phyloP scores from a whole-genome alignment of 1,140 invertebrate genomes.

The Bemisia tabaci region DNA sequence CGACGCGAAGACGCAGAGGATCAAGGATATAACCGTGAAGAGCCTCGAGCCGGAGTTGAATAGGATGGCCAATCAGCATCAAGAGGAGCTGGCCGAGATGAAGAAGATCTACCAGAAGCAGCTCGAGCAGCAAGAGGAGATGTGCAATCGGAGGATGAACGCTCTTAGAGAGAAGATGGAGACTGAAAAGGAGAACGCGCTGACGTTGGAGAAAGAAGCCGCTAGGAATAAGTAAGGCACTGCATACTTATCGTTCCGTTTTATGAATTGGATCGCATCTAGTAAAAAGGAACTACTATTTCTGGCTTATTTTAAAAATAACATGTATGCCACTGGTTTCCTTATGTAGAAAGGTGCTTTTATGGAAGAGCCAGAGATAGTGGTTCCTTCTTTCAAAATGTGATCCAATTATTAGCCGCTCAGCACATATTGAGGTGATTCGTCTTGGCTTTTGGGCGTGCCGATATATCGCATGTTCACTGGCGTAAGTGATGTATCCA shows the following conservation, averaged over 20 bases:
- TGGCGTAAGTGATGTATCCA: neutral
- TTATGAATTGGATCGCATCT: too few relatives aligned
- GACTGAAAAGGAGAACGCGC: slow-evolving; percentile 34
- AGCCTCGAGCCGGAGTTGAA: slow-evolving; percentile 55
- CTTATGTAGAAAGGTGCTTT: too few relatives aligned
- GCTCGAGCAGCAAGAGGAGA: slow-evolving; percentile 40
- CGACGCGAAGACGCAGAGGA: slow-evolving; percentile 52
- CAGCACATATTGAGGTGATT: neutral
- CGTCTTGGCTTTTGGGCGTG: neutral
- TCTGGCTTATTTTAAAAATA: too few relatives aligned
- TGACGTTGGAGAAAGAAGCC: slow-evolving; percentile 34
- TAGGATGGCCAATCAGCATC: slow-evolving; percentile 44
- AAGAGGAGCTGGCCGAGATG: slow-evolving; percentile 43
- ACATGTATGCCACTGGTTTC: too few relatives aligned
- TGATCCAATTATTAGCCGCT: too few relatives aligned
- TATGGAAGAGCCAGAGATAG: too few relatives aligned
- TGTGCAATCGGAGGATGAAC: slow-evolving; percentile 35
- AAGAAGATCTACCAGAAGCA: slow-evolving; percentile 41
- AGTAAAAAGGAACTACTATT: too few relatives aligned
- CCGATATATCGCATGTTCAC: slow-evolving; percentile 2
- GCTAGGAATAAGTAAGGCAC: slow-evolving; percentile 17
- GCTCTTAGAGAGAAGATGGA: slow-evolving; percentile 34
- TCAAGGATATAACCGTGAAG: slow-evolving; percentile 58
- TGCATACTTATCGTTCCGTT: too few relatives aligned
- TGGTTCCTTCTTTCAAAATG: too few relatives aligned